Evolutionary conservation across 1,140 invertebrate genomes (phyloP), one percentile per base, ranked within the genome.

Genomic region (Drosophila nigromelanica): DNA sequence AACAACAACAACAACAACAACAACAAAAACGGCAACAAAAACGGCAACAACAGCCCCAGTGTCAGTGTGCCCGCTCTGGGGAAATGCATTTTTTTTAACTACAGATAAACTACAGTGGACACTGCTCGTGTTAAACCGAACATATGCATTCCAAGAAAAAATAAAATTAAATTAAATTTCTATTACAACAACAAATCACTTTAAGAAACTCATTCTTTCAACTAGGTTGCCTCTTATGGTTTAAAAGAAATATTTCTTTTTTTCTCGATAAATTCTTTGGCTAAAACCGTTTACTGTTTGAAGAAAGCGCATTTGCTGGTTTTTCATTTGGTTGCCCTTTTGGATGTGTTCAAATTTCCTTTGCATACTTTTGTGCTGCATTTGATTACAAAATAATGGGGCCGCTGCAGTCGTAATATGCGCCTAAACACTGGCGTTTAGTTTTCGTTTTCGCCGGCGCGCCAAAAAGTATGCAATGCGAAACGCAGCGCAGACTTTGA

Each of bases 291-390:
- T 64, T 69, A 76, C 80, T 82, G 80, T 82, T 68, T 24, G 59
- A 82, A 82, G 80, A 83, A 83, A 83, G 33, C 37, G 47, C 42
- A 80, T 80, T 55, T 43, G 43, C 33, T 43, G 35, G n/a, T 45
- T 63, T 61, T 43, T 8, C 6, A 35, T 35, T 45, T 14, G n/a
- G 33, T 14, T 51, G 21, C 33, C 11, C 43, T 48, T 52, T 63
- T 30, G 14, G 2, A 51, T 43, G 54, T 54, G 56, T 74, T 74
- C 52, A 48, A 64, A 76, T 82, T 89, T 89, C 72, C 69, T 74
- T 86, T 83, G 83, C 78, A 82, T 87, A 87, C 78, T 82, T 87
- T 80, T 73, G 79, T 62, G 83, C 83, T 73, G 82, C 83, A 73
- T 82, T 87, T 87, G 78, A 87, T 87, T 87, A 82, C 83, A 87